Percentiles rank a stretch among this genome's conserved stretches.
Evolutionary conservation across 2,888 invertebrate genomes (phyloP).

Genomic region (Nomada ferruginata): DNA sequence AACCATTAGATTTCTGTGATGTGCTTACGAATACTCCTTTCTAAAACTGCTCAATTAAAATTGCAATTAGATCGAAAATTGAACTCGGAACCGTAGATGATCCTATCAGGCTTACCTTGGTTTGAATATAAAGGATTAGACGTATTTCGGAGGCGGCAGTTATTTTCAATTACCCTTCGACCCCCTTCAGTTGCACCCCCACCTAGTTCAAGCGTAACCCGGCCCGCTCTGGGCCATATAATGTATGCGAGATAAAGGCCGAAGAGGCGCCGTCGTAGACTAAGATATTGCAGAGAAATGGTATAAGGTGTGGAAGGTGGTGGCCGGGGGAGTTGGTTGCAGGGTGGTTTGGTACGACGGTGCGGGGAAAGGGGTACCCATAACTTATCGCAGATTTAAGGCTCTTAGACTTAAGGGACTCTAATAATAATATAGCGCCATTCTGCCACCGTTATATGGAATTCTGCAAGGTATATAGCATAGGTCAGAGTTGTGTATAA

Average conservation of each 20-base stretch:
- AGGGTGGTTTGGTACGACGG: constrained; percentile 59
- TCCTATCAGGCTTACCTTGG: constrained; percentile 80
- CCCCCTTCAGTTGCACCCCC: constrained; percentile 70
- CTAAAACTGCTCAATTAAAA: not conserved
- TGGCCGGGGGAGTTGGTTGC: constrained; percentile 67
- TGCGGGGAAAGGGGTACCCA: constrained; percentile 79
- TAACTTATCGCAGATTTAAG: constrained; percentile 85
- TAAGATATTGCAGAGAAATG: constrained; percentile 84
- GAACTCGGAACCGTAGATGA: constrained; percentile 73
- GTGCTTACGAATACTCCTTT: too few relatives aligned
- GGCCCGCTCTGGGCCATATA: constrained; percentile 77
- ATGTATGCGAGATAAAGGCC: constrained; percentile 84
- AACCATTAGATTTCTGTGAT: too few relatives aligned
- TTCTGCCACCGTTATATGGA: constrained; percentile 80
- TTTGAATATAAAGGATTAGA: constrained; percentile 78
- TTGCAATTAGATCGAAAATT: not conserved
- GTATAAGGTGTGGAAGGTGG: constrained; percentile 79
- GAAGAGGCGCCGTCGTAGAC: constrained; percentile 81
- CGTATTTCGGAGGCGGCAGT: constrained; percentile 80
- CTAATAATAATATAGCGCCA: constrained; percentile 84
- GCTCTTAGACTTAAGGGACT: constrained; percentile 85
- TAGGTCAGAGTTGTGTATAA: constrained; percentile 34
- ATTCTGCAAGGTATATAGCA: constrained; percentile 73
- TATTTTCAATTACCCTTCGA: constrained; percentile 84
- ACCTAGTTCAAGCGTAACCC: constrained; percentile 46